Evolutionary conservation across 2,888 invertebrate species (phyloP).

Genomic region (Branchellion lobata): DNA sequence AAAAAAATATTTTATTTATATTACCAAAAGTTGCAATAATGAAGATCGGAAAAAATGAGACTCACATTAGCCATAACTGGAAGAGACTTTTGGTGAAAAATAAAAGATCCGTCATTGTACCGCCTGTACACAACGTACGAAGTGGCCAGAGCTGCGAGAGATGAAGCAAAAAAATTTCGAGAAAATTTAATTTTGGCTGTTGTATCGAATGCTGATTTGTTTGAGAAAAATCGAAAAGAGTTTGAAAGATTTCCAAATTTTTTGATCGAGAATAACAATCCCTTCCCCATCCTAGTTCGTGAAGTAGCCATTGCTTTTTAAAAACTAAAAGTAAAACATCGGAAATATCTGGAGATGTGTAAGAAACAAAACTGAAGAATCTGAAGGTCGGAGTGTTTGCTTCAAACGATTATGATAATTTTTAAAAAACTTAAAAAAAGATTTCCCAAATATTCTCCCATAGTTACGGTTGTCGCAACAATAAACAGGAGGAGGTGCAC

Average conservation of each 20-base stretch:
- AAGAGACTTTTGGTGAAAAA: background rate
- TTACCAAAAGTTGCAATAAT: background rate
- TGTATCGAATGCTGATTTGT: background rate
- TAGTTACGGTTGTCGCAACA: no score
- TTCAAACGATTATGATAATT: no score
- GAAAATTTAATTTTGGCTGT: background rate
- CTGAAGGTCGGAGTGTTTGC: background rate
- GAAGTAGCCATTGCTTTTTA: slow-evolving; percentile 9
- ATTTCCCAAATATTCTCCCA: no score
- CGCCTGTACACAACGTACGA: slow-evolving; percentile 3
- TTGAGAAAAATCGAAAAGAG: background rate
- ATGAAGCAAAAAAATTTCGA: background rate
- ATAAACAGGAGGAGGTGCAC: no score
- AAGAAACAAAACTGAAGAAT: background rate
- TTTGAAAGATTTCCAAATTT: background rate
- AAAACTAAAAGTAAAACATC: background rate
- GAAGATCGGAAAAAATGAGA: background rate
- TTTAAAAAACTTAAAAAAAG: no score
- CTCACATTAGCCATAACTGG: background rate
- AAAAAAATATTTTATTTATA: background rate
- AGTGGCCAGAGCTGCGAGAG: slow-evolving; percentile 7
- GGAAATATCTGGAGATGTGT: background rate
- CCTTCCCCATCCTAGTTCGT: background rate
- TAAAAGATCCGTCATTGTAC: background rate
- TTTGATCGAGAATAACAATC: background rate